phyloP scores from a whole-genome alignment of 2,888 invertebrate genomes.

The Lucinisca nassula region DNA sequence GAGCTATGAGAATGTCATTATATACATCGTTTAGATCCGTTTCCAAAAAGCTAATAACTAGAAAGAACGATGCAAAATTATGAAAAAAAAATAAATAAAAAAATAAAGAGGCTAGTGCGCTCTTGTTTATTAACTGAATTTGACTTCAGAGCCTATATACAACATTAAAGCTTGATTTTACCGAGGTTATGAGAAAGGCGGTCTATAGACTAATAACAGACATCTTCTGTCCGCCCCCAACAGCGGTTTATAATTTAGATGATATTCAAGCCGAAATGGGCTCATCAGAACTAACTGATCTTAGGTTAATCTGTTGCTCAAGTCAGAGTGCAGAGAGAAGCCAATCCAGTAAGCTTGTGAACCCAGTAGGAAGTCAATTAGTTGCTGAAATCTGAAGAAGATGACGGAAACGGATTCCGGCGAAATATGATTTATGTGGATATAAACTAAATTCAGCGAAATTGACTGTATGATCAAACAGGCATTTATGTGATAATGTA shows the following conservation, averaged over 20 bases:
- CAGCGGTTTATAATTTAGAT: background rate
- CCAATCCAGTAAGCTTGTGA: background rate
- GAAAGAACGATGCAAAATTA: too few species aligned
- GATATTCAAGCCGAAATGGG: background rate
- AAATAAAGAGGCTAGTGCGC: too few species aligned
- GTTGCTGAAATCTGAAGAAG: background rate
- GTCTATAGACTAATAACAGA: background rate
- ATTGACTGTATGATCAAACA: background rate
- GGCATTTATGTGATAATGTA: background rate
- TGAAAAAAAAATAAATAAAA: too few species aligned
- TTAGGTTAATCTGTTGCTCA: background rate
- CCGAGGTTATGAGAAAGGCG: background rate
- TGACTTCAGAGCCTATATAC: too few species aligned
- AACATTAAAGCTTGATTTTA: too few species aligned
- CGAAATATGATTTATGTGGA: background rate
- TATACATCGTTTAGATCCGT: too few species aligned
- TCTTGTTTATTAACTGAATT: too few species aligned
- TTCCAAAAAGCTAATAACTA: too few species aligned
- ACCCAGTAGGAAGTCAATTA: background rate
- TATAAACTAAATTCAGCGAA: background rate
- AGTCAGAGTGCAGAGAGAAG: background rate
- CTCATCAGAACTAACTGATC: background rate
- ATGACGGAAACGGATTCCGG: background rate
- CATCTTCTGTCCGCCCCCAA: background rate
- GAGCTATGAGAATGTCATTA: too few species aligned